Evolutionary conservation across 2,888 invertebrate species (phyloP).

Genomic region (Malacosoma neustria): DNA sequence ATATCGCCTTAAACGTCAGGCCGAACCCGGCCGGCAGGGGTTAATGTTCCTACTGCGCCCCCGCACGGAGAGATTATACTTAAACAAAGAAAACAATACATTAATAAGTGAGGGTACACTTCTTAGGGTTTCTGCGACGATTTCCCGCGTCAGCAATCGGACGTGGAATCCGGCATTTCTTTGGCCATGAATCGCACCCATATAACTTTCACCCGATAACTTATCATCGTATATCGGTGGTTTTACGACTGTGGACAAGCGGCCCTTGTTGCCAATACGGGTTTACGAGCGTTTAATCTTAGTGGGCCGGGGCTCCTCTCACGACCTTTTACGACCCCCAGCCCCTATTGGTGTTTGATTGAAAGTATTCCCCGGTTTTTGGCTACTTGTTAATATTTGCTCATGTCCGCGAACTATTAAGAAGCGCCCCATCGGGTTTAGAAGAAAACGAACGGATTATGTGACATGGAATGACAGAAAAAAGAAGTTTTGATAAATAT

Average conservation of each 20-base stretch:
- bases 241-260: slow-evolving; percentile 6
- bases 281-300: slow-evolving; percentile 28
- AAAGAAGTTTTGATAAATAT: no score
- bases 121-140: no score
- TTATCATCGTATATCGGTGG: neutral
- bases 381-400: neutral
- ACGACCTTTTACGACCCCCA: neutral
- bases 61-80: no score
- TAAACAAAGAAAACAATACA: no score
- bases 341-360: neutral
- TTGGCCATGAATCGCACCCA: neutral
- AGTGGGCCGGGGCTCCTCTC: neutral
- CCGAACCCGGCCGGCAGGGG: no score
- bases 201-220: neutral
- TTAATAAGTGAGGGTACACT: no score
- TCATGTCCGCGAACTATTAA: neutral
- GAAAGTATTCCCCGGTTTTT: neutral
- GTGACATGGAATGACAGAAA: no score
- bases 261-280: slow-evolving; percentile 15
- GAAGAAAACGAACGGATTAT: no score
- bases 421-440: neutral
- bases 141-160: neutral
- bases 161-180: neutral
- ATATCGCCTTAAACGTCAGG: no score
- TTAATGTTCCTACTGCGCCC: no score